Percentiles rank a stretch among this genome's conserved stretches.
phyloP scores from a whole-genome alignment of 1,140 invertebrate genomes.

The Phthorimaea operculella region DNA sequence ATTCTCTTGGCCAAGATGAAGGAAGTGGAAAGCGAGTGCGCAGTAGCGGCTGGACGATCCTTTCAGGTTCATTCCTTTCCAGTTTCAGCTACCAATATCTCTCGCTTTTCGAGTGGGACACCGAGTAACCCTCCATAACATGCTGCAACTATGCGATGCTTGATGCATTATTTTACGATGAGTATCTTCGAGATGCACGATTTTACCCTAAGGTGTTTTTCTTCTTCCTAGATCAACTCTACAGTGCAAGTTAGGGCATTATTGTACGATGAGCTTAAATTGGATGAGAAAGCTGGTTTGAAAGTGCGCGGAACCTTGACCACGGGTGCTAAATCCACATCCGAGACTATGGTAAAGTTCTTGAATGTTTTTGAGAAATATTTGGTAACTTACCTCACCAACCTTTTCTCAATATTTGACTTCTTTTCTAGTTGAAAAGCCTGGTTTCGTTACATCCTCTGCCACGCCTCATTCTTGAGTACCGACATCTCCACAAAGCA shows the following conservation, averaged over 20 bases:
- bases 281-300: constrained; percentile 60
- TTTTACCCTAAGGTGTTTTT: no score
- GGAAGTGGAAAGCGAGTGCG: constrained; percentile 55
- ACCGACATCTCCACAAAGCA: constrained; percentile 67
- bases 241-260: constrained; percentile 32
- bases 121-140: no score
- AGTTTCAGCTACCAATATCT: no score
- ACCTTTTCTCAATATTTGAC: background rate
- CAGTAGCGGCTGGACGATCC: constrained; percentile 55
- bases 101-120: no score
- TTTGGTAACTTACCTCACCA: background rate
- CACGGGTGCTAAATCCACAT: constrained; percentile 68
- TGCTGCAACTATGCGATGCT: no score
- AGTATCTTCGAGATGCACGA: no score
- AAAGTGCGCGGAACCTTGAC: constrained; percentile 58
- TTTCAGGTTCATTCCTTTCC: constrained; percentile 49
- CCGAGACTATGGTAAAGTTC: constrained; percentile 59
- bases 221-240: no score
- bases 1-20: constrained; percentile 47
- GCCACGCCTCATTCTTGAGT: constrained; percentile 67
- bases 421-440: constrained; percentile 48
- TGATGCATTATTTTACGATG: no score
- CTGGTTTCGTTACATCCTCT: constrained; percentile 63
- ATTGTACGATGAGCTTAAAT: constrained; percentile 69
- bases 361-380: background rate